A percentile compares a stretch with the other conserved stretches of the same genome.
phyloP scores from a whole-genome alignment of 1,140 invertebrate species.

The Formica selysi region DNA sequence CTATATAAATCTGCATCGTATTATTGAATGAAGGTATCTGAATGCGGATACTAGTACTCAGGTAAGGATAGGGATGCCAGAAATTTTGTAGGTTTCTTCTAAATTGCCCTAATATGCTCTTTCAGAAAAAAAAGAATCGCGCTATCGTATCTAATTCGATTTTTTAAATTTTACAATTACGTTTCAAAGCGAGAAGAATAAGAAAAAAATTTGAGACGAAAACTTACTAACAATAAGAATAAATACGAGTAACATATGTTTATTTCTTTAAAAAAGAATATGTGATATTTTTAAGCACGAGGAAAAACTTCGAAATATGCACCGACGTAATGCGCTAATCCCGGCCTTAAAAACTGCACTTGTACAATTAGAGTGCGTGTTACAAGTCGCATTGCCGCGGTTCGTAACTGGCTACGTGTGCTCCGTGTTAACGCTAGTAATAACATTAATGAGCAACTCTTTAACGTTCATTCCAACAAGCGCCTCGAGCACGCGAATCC shows the following conservation, averaged over 20 bases:
- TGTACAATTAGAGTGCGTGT: conserved; percentile 44
- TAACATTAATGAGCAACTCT: conserved; percentile 59
- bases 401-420: conserved; percentile 29
- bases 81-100: neutral
- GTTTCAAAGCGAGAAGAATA: neutral
- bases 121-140: neutral
- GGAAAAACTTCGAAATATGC: neutral
- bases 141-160: conserved; percentile 9
- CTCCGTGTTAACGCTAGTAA: conserved; percentile 60
- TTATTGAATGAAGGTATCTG: conserved; percentile 34
- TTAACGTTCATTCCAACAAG: conserved; percentile 38
- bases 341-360: conserved; percentile 48
- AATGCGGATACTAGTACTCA: conserved; percentile 32
- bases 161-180: conserved; percentile 7
- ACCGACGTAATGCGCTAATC: conserved; percentile 21
- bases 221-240: neutral
- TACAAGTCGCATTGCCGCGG: conserved; percentile 40
- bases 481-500: conserved; percentile 47
- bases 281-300: conserved; percentile 14
- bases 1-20: conserved; percentile 33
- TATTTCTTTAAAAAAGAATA: neutral
- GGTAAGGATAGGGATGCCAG: conserved; percentile 27
- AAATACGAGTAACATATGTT: neutral
- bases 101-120: neutral
- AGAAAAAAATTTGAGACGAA: neutral